Evolutionary conservation across 1,140 invertebrate genomes (phyloP).

Genomic region (Mesaphorura yosii): DNA sequence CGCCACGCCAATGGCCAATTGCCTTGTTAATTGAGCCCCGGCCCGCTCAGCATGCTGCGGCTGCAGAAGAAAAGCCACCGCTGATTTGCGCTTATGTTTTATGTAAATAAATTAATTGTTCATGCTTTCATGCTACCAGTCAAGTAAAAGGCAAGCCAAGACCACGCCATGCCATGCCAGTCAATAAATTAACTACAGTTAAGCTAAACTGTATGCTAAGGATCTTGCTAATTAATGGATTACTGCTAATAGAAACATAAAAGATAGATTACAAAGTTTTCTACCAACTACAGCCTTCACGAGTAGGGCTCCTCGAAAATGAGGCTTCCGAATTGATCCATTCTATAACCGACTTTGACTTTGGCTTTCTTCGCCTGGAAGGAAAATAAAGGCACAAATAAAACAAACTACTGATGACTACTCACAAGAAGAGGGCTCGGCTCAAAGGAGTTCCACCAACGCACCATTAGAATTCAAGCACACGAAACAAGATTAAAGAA

Average conservation of each 20-base stretch:
- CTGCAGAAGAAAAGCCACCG: too few species aligned
- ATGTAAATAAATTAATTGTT: too few species aligned
- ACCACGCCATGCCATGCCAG: background rate
- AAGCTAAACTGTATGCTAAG: background rate
- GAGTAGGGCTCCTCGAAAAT: constrained; percentile 27
- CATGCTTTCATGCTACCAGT: too few species aligned
- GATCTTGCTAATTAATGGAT: background rate
- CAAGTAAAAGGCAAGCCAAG: background rate
- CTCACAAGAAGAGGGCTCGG: background rate
- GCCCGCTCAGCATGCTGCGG: too few species aligned
- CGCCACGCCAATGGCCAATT: too few species aligned
- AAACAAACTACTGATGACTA: background rate
- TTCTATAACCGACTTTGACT: constrained; percentile 13
- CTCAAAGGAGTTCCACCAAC: background rate
- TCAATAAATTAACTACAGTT: background rate
- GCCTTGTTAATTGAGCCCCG: too few species aligned
- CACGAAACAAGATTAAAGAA: background rate
- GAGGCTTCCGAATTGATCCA: constrained; percentile 30
- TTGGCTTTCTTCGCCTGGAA: constrained; percentile 3
- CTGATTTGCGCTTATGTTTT: too few species aligned
- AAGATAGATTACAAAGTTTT: too few species aligned
- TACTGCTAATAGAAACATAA: background rate
- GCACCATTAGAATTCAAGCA: background rate
- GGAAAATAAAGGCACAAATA: background rate
- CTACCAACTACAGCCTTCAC: too few species aligned